A percentile compares a stretch with the other conserved stretches of the same genome.
These are phyloP conservation scores for Drosophila erecta DNA, from an alignment of 1,140 invertebrate species.

Conservation along the genomic window DNA sequence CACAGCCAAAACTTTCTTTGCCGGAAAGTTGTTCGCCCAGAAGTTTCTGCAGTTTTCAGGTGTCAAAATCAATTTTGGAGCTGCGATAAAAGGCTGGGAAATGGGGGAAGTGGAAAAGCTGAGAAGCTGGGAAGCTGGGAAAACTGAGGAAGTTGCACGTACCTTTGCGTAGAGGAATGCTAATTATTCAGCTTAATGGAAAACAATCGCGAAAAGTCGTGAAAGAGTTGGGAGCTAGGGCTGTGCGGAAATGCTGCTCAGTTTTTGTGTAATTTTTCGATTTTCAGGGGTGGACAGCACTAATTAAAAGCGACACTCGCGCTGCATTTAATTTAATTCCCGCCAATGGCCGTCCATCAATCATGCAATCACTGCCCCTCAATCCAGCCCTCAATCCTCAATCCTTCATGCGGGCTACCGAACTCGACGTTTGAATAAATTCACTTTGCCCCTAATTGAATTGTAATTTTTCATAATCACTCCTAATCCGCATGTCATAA, in stretches of 20 bases:
- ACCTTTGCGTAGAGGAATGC: slow-evolving; percentile 48
- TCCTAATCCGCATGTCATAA: slow-evolving; percentile 46
- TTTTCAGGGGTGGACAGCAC: slow-evolving; percentile 17
- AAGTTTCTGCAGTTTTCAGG: slow-evolving; percentile 61
- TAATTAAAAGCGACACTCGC: slow-evolving; percentile 55
- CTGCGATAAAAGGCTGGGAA: slow-evolving; percentile 41
- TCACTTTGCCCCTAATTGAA: slow-evolving; percentile 46
- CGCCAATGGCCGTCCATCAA: slow-evolving; percentile 45
- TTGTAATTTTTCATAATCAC: slow-evolving; percentile 68
- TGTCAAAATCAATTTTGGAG: slow-evolving; percentile 75
- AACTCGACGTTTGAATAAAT: slow-evolving; percentile 36
- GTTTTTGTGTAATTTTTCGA: slow-evolving; percentile 15
- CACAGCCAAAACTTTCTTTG: slow-evolving; percentile 21
- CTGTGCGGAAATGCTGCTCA: slow-evolving; percentile 21
- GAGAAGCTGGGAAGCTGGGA: too few relatives aligned
- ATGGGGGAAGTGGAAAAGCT: background rate
- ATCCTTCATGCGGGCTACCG: slow-evolving; percentile 22
- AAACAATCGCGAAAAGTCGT: slow-evolving; percentile 59
- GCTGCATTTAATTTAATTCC: slow-evolving; percentile 61
- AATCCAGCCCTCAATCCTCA: slow-evolving; percentile 11
- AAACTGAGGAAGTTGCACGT: slow-evolving; percentile 18
- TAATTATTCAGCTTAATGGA: slow-evolving; percentile 71
- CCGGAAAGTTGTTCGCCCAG: slow-evolving; percentile 40
- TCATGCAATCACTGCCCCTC: slow-evolving; percentile 46
- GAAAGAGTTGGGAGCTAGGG: background rate